Percentiles rank a stretch among this genome's conserved stretches.
Evolutionary conservation across 2,888 invertebrate genomes (phyloP).

Genomic region (Tribolium freemani): DNA sequence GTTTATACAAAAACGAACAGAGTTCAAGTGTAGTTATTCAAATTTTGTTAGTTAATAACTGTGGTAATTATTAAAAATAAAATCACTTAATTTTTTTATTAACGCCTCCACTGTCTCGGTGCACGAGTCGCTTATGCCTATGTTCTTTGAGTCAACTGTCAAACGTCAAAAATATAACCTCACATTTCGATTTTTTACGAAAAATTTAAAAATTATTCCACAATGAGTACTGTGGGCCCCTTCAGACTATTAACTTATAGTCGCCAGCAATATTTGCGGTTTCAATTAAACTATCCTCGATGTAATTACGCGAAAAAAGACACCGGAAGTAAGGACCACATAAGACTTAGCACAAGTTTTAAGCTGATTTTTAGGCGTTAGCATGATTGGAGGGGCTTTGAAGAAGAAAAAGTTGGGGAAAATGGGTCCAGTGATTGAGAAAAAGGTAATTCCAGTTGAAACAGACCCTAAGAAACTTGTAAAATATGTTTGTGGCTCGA

Average conservation of each 20-base stretch:
- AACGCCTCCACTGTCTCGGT: too few species aligned
- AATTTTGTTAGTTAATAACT: too few species aligned
- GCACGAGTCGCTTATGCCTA: not conserved
- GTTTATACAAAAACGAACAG: constrained; percentile 53
- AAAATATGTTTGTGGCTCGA: constrained; percentile 87
- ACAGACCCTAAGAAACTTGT: constrained; percentile 84
- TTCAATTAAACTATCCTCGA: constrained; percentile 51
- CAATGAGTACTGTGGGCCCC: constrained; percentile 9
- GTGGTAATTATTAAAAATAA: too few species aligned
- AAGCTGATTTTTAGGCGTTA: constrained; percentile 57
- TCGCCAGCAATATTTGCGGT: constrained; percentile 14
- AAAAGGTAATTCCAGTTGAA: constrained; percentile 85
- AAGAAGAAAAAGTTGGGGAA: constrained; percentile 77
- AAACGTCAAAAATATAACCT: constrained; percentile 13
- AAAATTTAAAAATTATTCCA: not conserved
- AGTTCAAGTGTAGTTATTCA: constrained; percentile 1
- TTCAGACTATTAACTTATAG: constrained; percentile 19
- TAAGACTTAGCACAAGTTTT: not conserved
- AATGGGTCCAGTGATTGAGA: constrained; percentile 76
- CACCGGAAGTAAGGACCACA: constrained; percentile 52
- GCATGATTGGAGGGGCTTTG: constrained; percentile 64
- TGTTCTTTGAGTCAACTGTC: not conserved
- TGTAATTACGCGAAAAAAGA: constrained; percentile 61
- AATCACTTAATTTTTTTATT: too few species aligned
- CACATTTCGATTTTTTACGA: not conserved